phyloP scores from a whole-genome alignment of 2,797 vertebrate genomes.

The Tachyglossus aculeatus region DNA sequence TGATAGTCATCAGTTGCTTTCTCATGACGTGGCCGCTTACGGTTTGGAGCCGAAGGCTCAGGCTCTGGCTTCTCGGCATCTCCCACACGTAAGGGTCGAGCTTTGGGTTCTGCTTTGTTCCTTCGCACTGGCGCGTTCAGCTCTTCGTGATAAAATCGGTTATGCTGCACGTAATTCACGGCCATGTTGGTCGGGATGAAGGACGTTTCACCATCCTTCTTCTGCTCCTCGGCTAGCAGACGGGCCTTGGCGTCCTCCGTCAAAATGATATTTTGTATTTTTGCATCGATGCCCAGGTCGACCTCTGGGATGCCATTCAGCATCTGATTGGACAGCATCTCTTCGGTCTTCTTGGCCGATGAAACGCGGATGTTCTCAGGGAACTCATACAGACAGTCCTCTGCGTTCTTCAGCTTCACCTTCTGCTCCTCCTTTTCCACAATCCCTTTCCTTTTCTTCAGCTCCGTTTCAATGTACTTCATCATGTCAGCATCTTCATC shows the following conservation, averaged over 20 bases:
- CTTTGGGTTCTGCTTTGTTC: slow-evolving; percentile 87
- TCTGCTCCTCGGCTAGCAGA: slow-evolving; percentile 89
- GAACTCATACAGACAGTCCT: slow-evolving; percentile 89
- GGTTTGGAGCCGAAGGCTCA: slow-evolving; percentile 84
- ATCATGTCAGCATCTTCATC: slow-evolving; percentile 99
- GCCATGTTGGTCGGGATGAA: slow-evolving; percentile 95
- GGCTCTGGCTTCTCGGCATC: slow-evolving; percentile 90
- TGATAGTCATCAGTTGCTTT: slow-evolving; percentile 97
- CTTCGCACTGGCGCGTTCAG: slow-evolving; percentile 86
- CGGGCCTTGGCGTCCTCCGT: slow-evolving; percentile 92
- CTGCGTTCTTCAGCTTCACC: slow-evolving; percentile 88
- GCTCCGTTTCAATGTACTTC: slow-evolving; percentile 77
- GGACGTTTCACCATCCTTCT: slow-evolving; percentile 89
- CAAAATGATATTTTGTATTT: slow-evolving; percentile 93
- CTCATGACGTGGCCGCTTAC: slow-evolving; percentile 90
- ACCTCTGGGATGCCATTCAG: slow-evolving; percentile 92
- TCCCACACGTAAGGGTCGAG: slow-evolving; percentile 86
- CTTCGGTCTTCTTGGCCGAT: slow-evolving; percentile 92
- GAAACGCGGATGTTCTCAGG: slow-evolving; percentile 90
- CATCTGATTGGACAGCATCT: slow-evolving; percentile 97
- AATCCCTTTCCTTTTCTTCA: slow-evolving; percentile 82
- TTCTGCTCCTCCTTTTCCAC: slow-evolving; percentile 89
- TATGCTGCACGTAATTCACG: slow-evolving; percentile 94
- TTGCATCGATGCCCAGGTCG: slow-evolving; percentile 90
- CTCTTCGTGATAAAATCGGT: slow-evolving; percentile 92